Evolutionary conservation across 2,113 vertebrate genomes (phyloP), one percentile per base, ranked within the genome.

Genomic region (Cebidichthys violaceus): DNA sequence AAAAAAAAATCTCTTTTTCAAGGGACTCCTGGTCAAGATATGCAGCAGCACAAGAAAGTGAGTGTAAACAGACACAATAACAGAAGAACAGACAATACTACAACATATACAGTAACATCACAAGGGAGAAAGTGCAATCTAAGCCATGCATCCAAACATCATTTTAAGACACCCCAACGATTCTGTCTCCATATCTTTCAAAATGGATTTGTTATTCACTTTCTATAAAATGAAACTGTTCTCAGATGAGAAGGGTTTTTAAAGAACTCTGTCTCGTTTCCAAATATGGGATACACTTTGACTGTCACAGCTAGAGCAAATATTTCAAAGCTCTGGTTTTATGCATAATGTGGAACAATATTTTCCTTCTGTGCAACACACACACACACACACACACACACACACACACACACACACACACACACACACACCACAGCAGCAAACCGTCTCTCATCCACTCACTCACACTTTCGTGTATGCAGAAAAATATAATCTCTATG

Each of bases 271-370:
- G 6, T 35, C n/a, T 22, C 29, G 24, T 47, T 29, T 47, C n/a
- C 22, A 65, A 52, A 52, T 68, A 10, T 52, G 8, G 7, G 15
- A 39, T 11, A n/a, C 31, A 75, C 52, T 37, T 62, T 52, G 6
- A 61, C 11, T 50, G 24, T 60, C 20, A 27, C 37, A 54, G 22
- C 39, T 9, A 29, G 55, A 72, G 37, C 9, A 65, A 47, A 50
- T 35, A 50, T 55, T 65, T 67, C 39, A 72, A 70, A n/a, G 15
- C 47, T 47, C 22, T 84, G 39, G 10, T 70, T 69, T 64, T n/a
- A 64, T 43, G 60, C 6, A 52, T 57, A 20, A 55, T 24, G 55
- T 50, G 7, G 37, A 64, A 70, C n/a, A 57, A 41, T 47, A 55
- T 39, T 60, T 43, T 71, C 35, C 54, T 47, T n/a, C 13, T 59